These are phyloP conservation scores for Trichomycterus rosablanca DNA, from an alignment of 2,113 vertebrate genomes.

Conservation along the genomic window DNA sequence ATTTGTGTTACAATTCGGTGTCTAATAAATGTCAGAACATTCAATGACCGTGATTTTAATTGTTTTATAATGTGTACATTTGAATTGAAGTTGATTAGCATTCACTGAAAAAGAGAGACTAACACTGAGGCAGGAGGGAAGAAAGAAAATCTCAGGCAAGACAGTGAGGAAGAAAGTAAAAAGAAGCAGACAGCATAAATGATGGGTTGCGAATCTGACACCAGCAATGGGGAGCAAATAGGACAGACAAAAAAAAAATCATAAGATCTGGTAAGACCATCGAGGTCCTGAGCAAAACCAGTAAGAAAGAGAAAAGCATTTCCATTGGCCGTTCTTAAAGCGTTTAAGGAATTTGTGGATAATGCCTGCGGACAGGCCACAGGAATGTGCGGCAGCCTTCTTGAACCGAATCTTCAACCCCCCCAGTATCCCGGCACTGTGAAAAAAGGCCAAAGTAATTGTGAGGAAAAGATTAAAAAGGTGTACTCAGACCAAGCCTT, in stretches of 20 bases:
- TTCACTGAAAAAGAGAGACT: no score
- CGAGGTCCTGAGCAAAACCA: constrained; percentile 14
- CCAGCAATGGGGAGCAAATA: no score
- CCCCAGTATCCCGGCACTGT: background rate
- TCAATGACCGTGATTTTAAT: no score
- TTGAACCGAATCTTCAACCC: constrained; percentile 21
- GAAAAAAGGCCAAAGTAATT: constrained; percentile 17
- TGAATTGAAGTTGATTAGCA: no score
- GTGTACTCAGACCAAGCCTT: background rate
- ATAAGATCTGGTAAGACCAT: background rate
- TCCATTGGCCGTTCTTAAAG: constrained; percentile 46
- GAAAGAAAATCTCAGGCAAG: constrained; percentile 11
- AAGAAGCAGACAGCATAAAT: background rate
- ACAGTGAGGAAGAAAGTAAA: background rate
- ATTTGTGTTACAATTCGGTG: no score
- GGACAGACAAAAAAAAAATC: background rate
- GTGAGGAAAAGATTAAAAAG: constrained; percentile 1
- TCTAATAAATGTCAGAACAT: no score
- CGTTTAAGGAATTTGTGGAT: constrained; percentile 50
- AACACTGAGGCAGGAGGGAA: no score
- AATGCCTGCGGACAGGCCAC: constrained; percentile 50
- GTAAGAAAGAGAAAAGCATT: constrained; percentile 42
- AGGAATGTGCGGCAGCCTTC: constrained; percentile 48
- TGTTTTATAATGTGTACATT: no score
- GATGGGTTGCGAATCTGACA: background rate